Base-by-base conservation (phyloP, 2,888 invertebrate species). In the Thymelicus sylvestris region DNA sequence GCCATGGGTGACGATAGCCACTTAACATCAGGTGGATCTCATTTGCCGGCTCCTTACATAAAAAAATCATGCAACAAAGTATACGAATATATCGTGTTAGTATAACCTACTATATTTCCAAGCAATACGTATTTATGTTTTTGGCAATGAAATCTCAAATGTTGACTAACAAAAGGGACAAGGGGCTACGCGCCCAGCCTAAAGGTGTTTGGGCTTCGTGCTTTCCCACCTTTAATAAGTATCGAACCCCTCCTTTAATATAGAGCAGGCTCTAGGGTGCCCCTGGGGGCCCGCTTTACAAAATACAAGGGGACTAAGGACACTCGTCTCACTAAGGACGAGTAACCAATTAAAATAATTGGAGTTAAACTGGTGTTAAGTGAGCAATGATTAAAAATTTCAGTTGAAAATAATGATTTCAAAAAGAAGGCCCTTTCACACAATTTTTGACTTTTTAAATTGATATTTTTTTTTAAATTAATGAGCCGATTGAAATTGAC, bases 191-290 rank as follows among this genome's bases (percentile, higher is more conserved):
- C 74, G 71, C 75, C 60, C 80, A 76, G 85, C 89, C 88, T 76
- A 76, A 75, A 90, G 88, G 88, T 88, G 86, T 90, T 88, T 89
- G 83, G 81, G 79, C 79, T 76, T 79, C 77, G 77, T 87, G 86
- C 88, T 87, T 84, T 87, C 82, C 84, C 83, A 79, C 83, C 84
- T 90, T 90, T 91, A 90, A 91, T 91, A 91, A 89, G 85, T 84
- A 82, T 73, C 79, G 84, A 81, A 84, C 88, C 91, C 70, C 91
- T 87, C 82, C 83, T 89, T 91, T 91, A 91, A 92, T 92, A 92
- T 89, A 89, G 84, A 86, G 80, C 79, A 80, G 80, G 85, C 89
- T 86, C 85, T 78, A 66, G 86, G 89, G 88, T 84, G 78, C 81
- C 86, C 85, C 81, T 66, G 75, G 79, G 81, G 83, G 79, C 75